A percentile compares a stretch with the other conserved stretches of the same genome.
Evolutionary conservation across 2,113 vertebrate species (phyloP).

Genomic region (Coregonus clupeaformis): DNA sequence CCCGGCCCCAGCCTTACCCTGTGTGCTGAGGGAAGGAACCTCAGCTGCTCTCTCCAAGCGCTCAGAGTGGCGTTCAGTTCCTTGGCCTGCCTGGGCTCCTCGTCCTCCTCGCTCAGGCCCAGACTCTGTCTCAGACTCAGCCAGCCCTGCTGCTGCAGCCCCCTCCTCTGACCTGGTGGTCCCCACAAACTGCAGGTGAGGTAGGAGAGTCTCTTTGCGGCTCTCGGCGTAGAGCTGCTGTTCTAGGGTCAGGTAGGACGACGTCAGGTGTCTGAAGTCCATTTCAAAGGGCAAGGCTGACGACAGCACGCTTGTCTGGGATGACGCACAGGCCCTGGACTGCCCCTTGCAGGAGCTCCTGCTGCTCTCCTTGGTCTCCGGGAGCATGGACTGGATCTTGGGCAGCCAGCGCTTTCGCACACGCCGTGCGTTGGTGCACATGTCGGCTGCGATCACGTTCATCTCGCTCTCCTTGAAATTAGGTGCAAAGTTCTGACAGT

Average conservation of each 20-base stretch:
- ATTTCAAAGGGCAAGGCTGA: slow-evolving; percentile 63
- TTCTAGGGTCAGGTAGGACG: slow-evolving; percentile 76
- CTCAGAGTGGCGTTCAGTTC: background rate
- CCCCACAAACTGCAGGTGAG: slow-evolving; percentile 77
- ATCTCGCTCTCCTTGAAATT: slow-evolving; percentile 91
- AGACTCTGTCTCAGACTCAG: slow-evolving; percentile 21
- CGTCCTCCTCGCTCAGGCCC: background rate
- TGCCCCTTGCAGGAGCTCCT: slow-evolving; percentile 55
- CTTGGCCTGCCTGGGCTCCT: background rate
- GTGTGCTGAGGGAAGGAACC: background rate
- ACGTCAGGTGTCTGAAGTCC: slow-evolving; percentile 75
- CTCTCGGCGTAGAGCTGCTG: slow-evolving; percentile 79
- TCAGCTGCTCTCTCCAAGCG: background rate
- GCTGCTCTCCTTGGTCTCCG: slow-evolving; percentile 62
- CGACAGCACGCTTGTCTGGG: slow-evolving; percentile 57
- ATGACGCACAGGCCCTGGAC: slow-evolving; percentile 62
- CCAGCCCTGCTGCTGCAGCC: slow-evolving; percentile 40
- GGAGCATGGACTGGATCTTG: slow-evolving; percentile 86
- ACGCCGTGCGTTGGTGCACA: slow-evolving; percentile 87
- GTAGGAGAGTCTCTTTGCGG: slow-evolving; percentile 78
- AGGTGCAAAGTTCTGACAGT: slow-evolving; percentile 88
- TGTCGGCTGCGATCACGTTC: slow-evolving; percentile 88
- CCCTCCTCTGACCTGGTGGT: slow-evolving; percentile 46
- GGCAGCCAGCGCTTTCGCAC: slow-evolving; percentile 89
- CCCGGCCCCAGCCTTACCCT: background rate